A percentile compares a stretch with the other conserved stretches of the same genome.
Conservation (phyloP, 2,113 vertebrate genomes). For the Lota lota region DNA sequence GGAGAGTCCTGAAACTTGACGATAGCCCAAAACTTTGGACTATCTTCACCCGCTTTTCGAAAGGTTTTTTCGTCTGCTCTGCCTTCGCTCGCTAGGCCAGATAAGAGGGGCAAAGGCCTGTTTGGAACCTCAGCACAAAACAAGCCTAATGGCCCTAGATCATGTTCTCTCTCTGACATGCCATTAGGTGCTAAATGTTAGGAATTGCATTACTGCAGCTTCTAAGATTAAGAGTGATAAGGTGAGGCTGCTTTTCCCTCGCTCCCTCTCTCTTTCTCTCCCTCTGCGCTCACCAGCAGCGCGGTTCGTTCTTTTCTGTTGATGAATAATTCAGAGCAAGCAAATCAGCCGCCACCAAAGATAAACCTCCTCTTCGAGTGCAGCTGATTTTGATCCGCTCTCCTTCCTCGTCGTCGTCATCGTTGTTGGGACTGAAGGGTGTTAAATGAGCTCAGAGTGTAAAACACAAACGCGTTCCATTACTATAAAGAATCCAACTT, state of each 20-base stretch:
- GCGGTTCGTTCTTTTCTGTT: slow-evolving; percentile 75
- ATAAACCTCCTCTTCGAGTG: slow-evolving; percentile 61
- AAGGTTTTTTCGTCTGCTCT: slow-evolving; percentile 35
- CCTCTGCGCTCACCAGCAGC: slow-evolving; percentile 71
- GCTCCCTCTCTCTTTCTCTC: neutral
- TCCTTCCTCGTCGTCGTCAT: slow-evolving; percentile 57
- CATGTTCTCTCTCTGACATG: slow-evolving; percentile 74
- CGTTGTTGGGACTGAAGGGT: slow-evolving; percentile 66
- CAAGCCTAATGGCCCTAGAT: slow-evolving; percentile 78
- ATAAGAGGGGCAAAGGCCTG: slow-evolving; percentile 63
- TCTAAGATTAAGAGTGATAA: slow-evolving; percentile 86
- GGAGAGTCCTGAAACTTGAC: too few species aligned
- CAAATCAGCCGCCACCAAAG: slow-evolving; percentile 84
- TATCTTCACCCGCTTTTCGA: slow-evolving; percentile 51
- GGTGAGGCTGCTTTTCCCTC: slow-evolving; percentile 81
- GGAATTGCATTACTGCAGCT: slow-evolving; percentile 81
- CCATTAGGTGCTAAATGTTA: slow-evolving; percentile 86
- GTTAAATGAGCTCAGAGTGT: slow-evolving; percentile 38
- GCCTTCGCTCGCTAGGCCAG: slow-evolving; percentile 31
- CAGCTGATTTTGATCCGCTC: too few species aligned
- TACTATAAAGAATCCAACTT: too few species aligned
- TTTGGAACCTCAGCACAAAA: slow-evolving; percentile 77
- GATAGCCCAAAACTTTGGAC: slow-evolving; percentile 17
- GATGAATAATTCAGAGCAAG: slow-evolving; percentile 88
- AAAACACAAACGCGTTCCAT: neutral